Evolutionary conservation across 2,888 invertebrate genomes (phyloP).

Genomic region (Chrysolina americana): DNA sequence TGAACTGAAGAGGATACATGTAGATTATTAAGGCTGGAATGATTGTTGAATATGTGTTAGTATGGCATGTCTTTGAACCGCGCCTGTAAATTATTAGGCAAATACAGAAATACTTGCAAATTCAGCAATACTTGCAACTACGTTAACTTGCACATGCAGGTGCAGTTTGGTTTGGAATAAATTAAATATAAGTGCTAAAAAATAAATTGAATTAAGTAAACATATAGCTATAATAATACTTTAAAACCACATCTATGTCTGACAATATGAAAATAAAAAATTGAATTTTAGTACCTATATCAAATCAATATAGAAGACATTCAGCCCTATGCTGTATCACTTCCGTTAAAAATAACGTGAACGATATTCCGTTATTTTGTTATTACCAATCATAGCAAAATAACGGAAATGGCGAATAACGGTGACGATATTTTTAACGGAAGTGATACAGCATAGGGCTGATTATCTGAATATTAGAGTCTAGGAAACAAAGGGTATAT

Average conservation of each 20-base stretch:
- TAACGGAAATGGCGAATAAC: too few species aligned
- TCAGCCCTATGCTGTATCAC: too few species aligned
- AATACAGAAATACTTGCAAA: conserved; percentile 41
- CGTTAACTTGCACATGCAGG: conserved; percentile 51
- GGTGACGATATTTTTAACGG: too few species aligned
- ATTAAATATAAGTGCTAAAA: conserved; percentile 48
- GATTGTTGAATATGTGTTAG: conserved; percentile 61
- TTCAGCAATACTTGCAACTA: conserved; percentile 48
- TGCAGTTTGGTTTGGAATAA: conserved; percentile 43
- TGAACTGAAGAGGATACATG: conserved; percentile 70
- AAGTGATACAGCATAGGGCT: too few species aligned
- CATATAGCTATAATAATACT: background rate
- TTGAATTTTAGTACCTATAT: too few species aligned
- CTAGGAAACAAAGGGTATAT: too few species aligned
- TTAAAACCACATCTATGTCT: background rate
- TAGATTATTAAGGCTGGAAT: conserved; percentile 69
- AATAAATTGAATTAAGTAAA: conserved; percentile 35
- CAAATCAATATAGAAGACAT: too few species aligned
- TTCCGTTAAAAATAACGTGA: too few species aligned
- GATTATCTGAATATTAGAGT: too few species aligned
- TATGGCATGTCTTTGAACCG: conserved; percentile 54
- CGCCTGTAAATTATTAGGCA: conserved; percentile 52
- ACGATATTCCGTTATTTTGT: too few species aligned
- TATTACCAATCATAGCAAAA: too few species aligned
- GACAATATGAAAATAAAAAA: too few species aligned